Base-by-base conservation (phyloP, 2,888 invertebrate genomes). In the Hydraecia micacea region DNA sequence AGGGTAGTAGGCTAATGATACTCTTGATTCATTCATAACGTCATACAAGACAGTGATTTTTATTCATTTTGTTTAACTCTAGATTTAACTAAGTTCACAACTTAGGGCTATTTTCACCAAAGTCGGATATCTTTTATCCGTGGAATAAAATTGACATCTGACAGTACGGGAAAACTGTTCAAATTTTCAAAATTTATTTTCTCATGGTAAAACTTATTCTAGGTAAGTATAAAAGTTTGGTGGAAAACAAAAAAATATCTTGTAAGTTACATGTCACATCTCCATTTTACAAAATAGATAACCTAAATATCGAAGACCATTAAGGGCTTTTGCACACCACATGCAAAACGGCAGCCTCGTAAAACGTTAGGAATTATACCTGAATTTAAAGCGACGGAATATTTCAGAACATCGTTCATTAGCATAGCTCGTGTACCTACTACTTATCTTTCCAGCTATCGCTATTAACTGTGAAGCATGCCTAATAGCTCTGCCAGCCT, bases 371-470 rank as follows among this genome's bases (percentile, higher is more conserved):
- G 39, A 65, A 52, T 76, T 70, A 67, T 71, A 76, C 60, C 46
- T 28, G 39, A 63, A 15, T 80, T 70, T 60, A 77, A 66, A 71
- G 46, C 49, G 55, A 70, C 42, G n/a, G 46, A 58, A 71, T 67
- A 73, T 76, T 80, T 83, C 58, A 55, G 73, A n/a, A 42, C 49
- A 58, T 63, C n/a, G 7, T 42, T 79, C 58, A 83, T 76, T 86
- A 74, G 65, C 84, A 79, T 86, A 69, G 73, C 65, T 60, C 62
- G 65, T 52, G 46, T 63, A 58, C 46, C 9, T 63, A 49, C 62
- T 82, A n/a, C n/a, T n/a, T n/a, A 79, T 79, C 68, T 85, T 11
- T 32, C n/a, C 25, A 66, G 63, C 66, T 85, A 85, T 76, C 73
- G 75, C 73, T 68, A 70, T 78, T 66, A 79, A 76, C 83, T 69